These are phyloP conservation scores for Macaria notata DNA, from an alignment of 2,888 invertebrate species.

Conservation along the genomic window DNA sequence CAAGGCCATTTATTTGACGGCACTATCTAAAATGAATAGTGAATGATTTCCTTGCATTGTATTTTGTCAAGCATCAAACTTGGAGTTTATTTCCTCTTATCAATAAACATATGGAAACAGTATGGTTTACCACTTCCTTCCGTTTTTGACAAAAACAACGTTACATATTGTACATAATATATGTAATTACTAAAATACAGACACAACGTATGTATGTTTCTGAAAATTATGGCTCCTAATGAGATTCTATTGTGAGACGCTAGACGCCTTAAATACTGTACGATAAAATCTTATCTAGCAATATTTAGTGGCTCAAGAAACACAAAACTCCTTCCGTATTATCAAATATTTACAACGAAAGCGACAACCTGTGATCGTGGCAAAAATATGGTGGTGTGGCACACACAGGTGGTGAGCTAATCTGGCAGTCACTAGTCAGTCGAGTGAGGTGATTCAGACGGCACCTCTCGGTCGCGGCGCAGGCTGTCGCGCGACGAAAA, in stretches of 20 bases:
- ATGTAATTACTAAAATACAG: too few species aligned
- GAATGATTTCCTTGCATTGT: too few species aligned
- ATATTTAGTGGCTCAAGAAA: background rate
- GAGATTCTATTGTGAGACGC: too few species aligned
- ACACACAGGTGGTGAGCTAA: slow-evolving; percentile 30
- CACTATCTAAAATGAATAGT: too few species aligned
- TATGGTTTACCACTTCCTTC: background rate
- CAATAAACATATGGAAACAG: background rate
- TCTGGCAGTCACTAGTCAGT: slow-evolving; percentile 40
- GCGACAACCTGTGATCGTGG: slow-evolving; percentile 28
- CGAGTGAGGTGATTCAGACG: slow-evolving; percentile 40
- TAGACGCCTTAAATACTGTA: too few species aligned
- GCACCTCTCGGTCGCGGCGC: slow-evolving; percentile 27
- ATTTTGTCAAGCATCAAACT: too few species aligned
- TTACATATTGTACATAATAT: too few species aligned
- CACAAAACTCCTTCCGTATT: slow-evolving; percentile 17
- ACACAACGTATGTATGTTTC: too few species aligned
- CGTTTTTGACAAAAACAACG: background rate
- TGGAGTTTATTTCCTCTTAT: background rate
- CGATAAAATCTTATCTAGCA: too few species aligned
- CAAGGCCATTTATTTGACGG: too few species aligned
- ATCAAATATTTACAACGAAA: slow-evolving; percentile 25
- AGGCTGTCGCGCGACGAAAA: slow-evolving; percentile 46
- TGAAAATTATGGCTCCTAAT: too few species aligned
- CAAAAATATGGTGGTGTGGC: slow-evolving; percentile 32